Percentiles rank a stretch among this genome's conserved stretches.
Conservation (phyloP, 2,113 vertebrate species). For the Meleagris gallopavo region DNA sequence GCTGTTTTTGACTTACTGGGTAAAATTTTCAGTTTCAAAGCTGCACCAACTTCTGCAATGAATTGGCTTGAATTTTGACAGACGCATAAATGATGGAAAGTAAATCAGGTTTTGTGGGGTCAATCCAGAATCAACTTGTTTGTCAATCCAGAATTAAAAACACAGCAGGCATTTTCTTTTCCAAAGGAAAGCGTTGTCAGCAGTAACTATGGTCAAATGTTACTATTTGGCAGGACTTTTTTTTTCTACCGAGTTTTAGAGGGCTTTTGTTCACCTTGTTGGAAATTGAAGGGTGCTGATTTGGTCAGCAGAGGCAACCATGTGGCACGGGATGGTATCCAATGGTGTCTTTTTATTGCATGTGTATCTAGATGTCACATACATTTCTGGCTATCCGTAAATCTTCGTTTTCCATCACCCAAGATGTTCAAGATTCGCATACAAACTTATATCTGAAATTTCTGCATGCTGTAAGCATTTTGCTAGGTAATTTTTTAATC, state of each 20-base stretch:
- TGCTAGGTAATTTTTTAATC: background rate
- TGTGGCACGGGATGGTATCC: rapidly evolving
- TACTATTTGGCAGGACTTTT: background rate
- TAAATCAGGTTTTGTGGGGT: background rate
- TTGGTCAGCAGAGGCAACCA: background rate
- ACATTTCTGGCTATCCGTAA: rapidly evolving
- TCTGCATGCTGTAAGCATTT: background rate
- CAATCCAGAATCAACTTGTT: no score
- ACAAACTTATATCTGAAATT: background rate
- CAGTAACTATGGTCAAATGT: background rate
- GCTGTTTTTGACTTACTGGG: background rate
- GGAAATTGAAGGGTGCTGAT: background rate
- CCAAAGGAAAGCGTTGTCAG: background rate
- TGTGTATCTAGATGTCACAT: background rate
- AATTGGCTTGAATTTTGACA: background rate
- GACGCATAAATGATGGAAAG: background rate
- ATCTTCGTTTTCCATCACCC: background rate
- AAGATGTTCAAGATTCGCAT: background rate
- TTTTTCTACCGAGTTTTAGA: background rate
- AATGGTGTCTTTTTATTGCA: background rate
- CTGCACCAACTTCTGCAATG: background rate
- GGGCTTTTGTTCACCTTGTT: background rate
- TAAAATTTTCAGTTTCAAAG: background rate
- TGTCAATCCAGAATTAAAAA: background rate
- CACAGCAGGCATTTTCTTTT: background rate